Percentiles rank a stretch among this genome's conserved stretches.
phyloP scores from a whole-genome alignment of 2,797 vertebrate species.

The Glossophaga mutica region DNA sequence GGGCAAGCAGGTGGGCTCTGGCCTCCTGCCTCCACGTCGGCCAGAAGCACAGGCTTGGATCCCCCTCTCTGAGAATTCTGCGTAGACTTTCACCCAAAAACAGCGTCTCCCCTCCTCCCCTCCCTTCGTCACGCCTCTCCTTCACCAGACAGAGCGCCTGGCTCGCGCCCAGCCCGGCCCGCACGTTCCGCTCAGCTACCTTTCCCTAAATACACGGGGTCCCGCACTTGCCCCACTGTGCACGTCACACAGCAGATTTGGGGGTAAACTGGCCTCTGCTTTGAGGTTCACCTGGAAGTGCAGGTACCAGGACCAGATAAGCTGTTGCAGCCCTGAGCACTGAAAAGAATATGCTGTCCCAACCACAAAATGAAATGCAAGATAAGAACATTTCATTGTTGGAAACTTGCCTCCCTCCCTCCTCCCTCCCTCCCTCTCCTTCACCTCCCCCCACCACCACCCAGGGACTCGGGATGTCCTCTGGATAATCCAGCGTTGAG shows the following conservation, averaged over 20 bases:
- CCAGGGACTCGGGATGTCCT: not conserved
- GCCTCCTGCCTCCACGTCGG: fast-evolving
- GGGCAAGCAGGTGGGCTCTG: not conserved
- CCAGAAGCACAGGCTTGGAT: not conserved
- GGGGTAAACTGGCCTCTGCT: not conserved
- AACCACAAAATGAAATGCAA: not conserved
- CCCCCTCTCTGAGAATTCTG: not conserved
- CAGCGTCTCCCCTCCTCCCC: no score
- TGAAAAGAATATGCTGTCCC: not conserved
- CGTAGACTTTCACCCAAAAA: not conserved
- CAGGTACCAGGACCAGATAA: not conserved
- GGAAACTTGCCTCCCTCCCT: not conserved
- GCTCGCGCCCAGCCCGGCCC: not conserved
- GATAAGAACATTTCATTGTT: not conserved
- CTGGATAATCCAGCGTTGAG: not conserved
- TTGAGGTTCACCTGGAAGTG: not conserved
- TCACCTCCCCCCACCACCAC: not conserved
- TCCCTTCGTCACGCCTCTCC: not conserved
- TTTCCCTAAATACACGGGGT: not conserved
- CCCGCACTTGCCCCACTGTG: not conserved
- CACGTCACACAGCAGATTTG: not conserved
- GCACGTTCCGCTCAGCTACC: not conserved
- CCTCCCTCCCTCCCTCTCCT: no score
- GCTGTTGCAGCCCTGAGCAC: not conserved
- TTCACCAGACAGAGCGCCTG: not conserved